Evolutionary conservation across 2,797 vertebrate species (phyloP), one percentile per base, ranked within the genome.

Genomic region (Staurois parvus): DNA sequence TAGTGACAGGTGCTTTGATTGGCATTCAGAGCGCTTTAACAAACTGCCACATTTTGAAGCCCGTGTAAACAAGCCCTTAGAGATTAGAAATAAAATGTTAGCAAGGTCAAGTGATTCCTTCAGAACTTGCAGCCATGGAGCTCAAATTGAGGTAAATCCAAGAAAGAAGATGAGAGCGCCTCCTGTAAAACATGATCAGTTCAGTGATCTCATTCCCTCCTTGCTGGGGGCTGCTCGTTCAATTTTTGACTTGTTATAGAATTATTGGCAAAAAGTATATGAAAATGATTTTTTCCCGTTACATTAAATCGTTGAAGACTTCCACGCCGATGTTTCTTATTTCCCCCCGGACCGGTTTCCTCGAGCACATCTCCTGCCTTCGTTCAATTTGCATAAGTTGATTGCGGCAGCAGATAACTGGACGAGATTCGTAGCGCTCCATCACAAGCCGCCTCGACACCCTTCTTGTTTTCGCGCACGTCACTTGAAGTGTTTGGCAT

Each of bases 401-500:
- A 84, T 84, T 84, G 83, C 64, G 24, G 52, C 10, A 19, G 13
- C 13, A 75, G 52, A 30, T 78, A 78, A 59, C 48, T 24, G 68
- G 45, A 28, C 45, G 30, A 70, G 48, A 42, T 56, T 62, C 28
- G n/a, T 40, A 24, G 52, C 24, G 52, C 72, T 45, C 80, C 59
- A 45, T 66, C 80, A n/a, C 80, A n/a, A 66, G 70, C 70, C 28
- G 52, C 62, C 75, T 56, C 56, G 2, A 21, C 45, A 42, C 70
- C 34, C 32, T 40, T 84, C 83, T 78, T 72, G 83, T 72, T 72
- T 84, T 72, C 75, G 21, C 83, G 24, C 66, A 66, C 83, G 83
- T 84, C 83, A 84, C 74, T 69, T 72, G 75, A 77, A 84, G 83
- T 76, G 81, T 83, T 72, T 72, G 67, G 75, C 67, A 84, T 84